Base-by-base conservation (phyloP, 1,140 invertebrate species). In the Colletes gigas region DNA sequence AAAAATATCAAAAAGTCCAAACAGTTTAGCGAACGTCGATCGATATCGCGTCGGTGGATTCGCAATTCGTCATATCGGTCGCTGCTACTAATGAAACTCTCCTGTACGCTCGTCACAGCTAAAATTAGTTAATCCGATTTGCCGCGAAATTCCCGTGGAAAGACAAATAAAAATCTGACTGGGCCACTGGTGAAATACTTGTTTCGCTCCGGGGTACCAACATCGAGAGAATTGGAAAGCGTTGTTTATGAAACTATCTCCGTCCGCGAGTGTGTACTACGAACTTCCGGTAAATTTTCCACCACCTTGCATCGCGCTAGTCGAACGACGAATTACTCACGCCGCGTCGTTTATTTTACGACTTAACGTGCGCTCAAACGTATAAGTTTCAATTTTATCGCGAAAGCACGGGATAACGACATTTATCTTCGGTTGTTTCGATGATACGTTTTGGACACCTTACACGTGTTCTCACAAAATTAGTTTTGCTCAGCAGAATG, bases 81-180 rank as follows among this genome's bases (percentile, higher is more conserved):
- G n/a, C 4, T 50, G 5, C 10, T 6, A 19, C 55, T 77, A 68
- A 77, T 77, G 55, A 77, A 77, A 77, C 69, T 77, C 74, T 77
- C 65, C 21, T 60, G 41, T 69, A 77, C 55, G 6, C 19, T 69
- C 52, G 65, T 50, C 10, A 65, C 59, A 59, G 55, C 6, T 50
- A 50, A 69, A 77, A 44, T 69, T 69, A 54, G 65, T 50, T 69
- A 77, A 77, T 77, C 65, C 54, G 74, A 77, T 69, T 77, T 30
- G 15, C 17, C 12, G 30, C 12, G 57, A 39, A 73, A 62, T 62
- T 73, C 52, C 62, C 60, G 19, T 17, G 15, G 65, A 69, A 77
- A 59, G 65, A 69, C 54, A 60, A 77, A 77, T 77, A 65, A 69
- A 77, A 77, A 77, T 77, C 41, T 77, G 74, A 77, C 65, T 21